Base-by-base conservation (phyloP, 2,797 vertebrate genomes). In the Onychomys arenicola region DNA sequence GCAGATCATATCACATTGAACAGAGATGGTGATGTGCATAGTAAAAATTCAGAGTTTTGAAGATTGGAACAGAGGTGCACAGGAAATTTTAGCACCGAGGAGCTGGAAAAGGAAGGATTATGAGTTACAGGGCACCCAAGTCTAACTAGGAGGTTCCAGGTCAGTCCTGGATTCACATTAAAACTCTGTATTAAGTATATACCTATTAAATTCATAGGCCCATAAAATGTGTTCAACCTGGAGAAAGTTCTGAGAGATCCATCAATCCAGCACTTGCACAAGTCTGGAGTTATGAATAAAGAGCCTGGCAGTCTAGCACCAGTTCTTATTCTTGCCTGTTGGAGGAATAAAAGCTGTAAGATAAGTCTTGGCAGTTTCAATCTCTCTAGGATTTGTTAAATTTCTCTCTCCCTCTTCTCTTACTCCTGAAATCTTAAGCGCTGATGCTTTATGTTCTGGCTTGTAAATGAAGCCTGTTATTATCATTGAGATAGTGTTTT, bases 391-490 rank as follows among this genome's bases (percentile, higher is more conserved):
- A 98, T 98, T 98, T 98, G 98, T 98, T 98, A 98, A 98, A 98
- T 98, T 98, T 98, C 94, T 97, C 96, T 98, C 76, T 78, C 88
- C 76, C 96, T 98, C 97, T 97, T 97, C 98, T 97, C 94, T 95
- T 97, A 98, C 97, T 98, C 97, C 98, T 98, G 98, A 98, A 98
- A 98, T 96, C 98, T 97, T 98, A 98, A 98, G 98, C 95, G 8
- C 97, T 25, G 27, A 98, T 98, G 98, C 97, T 98, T 98, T 98
- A 98, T 98, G 97, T 97, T 98, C 97, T 96, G 95, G 95, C 97
- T 98, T 98, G 98, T 98, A 98, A 98, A 98, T 98, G 98, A 98
- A 98, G 98, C 98, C 98, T 98, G 97, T 98, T 99, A 98, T 98
- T 98, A 99, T 98, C 98, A 98, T 98, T 97, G 98, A 98, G 98